Evolutionary conservation across 1,140 invertebrate genomes (phyloP), one percentile per base, ranked within the genome.

Genomic region (Rhizoglyphus robini): DNA sequence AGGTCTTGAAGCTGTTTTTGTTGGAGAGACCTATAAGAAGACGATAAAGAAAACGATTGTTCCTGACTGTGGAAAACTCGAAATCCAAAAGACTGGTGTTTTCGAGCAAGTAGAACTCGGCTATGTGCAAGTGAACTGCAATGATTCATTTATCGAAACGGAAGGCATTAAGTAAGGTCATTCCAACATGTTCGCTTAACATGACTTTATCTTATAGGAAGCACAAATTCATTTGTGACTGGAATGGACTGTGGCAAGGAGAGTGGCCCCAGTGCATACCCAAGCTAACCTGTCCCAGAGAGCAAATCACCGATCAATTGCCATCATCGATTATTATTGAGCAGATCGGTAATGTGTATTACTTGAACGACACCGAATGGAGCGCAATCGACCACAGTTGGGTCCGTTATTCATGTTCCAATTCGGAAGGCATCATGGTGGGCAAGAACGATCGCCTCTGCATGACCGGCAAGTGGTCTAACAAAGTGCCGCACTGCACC

Each of bases 301-400:
- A 1, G 1, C 46, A 64, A 20, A 64, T 64, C 18, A 51, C 29
- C 1, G 32, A 49, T 1, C 18, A 27, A 15, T 20, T 49, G 27
- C 13, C 20, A 13, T 57, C 63, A 20, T 49, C 63, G 15, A 48
- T 64, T 20, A 20, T 49, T n/a, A 23, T 64, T 30, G 63, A 64
- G 41, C 41, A 64, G 38, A 64, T 64, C 20, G 63, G 63, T 20
- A 64, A 64, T 51, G 63, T 51, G 13, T 64, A 64, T 30, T 64
- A 48, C n/a, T 1, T 57, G 1, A 64, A 64, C 29, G 29, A 48
- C 1, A 49, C 8, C 23, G 38, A 64, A 23, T 64, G 63, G 63
- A 32, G 11, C 2, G 63, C 63, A 2, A 64, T 64, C 20, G 46
- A 48, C 27, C 2, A 49, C 1, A 64, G n/a, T 13, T 64, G 63